Percentiles rank a stretch among this genome's conserved stretches.
Conservation (phyloP, 2,797 vertebrate species). For the Myotis vivesi region DNA sequence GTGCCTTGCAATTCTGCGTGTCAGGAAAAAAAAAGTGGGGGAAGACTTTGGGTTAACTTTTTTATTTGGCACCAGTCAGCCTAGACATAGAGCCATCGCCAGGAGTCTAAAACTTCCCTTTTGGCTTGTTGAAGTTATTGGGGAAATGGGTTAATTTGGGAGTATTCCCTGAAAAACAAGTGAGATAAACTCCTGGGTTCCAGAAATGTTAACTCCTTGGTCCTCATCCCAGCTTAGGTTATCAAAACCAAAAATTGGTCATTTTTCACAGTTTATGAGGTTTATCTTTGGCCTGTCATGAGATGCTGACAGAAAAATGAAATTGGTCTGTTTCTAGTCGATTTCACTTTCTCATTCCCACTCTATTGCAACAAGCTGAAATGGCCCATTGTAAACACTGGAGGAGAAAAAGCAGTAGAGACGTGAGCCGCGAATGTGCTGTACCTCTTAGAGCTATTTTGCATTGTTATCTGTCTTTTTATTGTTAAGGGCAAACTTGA, state of each 20-base stretch:
- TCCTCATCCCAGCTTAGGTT: constrained; percentile 63
- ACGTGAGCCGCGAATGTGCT: background rate
- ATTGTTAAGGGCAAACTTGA: background rate
- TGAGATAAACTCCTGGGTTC: constrained; percentile 56
- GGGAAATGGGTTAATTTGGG: constrained; percentile 61
- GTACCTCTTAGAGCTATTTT: background rate
- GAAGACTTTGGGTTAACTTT: constrained; percentile 1
- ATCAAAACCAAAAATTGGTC: constrained; percentile 68
- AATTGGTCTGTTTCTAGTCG: constrained; percentile 62
- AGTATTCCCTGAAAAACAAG: constrained; percentile 69
- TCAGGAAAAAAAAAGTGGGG: background rate
- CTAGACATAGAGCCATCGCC: background rate
- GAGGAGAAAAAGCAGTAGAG: background rate
- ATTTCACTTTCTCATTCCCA: constrained; percentile 53
- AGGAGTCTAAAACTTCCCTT: constrained; percentile 34
- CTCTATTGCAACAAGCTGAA: constrained; percentile 11
- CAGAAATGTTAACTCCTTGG: constrained; percentile 63
- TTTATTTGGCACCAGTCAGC: constrained; percentile 50
- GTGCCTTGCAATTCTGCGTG: background rate
- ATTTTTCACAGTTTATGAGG: constrained; percentile 78
- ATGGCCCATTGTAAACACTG: constrained; percentile 31
- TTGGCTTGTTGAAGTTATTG: constrained; percentile 58
- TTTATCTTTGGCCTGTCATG: constrained; percentile 70
- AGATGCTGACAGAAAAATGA: constrained; percentile 68
- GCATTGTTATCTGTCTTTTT: constrained; percentile 21